Conservation (phyloP, 2,888 invertebrate species). For the Euzophera pinguis region DNA sequence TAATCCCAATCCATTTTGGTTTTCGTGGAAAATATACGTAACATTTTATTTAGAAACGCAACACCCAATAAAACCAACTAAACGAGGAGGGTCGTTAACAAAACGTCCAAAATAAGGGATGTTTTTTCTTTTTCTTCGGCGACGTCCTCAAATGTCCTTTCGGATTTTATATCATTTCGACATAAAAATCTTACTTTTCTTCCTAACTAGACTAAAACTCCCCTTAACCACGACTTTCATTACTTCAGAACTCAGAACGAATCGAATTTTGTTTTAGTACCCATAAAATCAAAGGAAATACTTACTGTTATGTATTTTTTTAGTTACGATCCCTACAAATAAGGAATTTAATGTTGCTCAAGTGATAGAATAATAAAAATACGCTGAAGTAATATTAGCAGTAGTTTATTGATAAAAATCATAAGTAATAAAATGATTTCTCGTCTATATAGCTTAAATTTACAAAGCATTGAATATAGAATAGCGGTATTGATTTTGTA, state of each 20-base stretch:
- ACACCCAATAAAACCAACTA: constrained; percentile 3
- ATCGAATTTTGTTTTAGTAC: constrained; percentile 9
- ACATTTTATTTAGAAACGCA: not conserved
- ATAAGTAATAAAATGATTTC: too few relatives aligned
- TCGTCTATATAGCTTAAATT: too few relatives aligned
- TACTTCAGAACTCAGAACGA: constrained; percentile 1
- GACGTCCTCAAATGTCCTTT: not conserved
- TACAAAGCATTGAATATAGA: too few relatives aligned
- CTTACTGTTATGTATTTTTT: constrained; percentile 5
- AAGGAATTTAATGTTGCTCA: not conserved
- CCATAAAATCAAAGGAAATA: constrained; percentile 2
- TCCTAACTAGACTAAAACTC: not conserved
- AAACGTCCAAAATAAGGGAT: not conserved
- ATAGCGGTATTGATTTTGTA: too few relatives aligned
- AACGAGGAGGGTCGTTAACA: not conserved
- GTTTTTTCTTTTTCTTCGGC: not conserved
- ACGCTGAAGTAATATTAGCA: not conserved
- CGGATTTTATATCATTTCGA: not conserved
- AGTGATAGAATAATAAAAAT: not conserved
- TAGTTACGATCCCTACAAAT: constrained; percentile 6
- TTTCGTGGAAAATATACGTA: not conserved
- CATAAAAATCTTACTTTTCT: constrained; percentile 1
- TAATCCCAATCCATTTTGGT: not conserved
- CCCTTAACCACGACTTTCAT: constrained; percentile 3
- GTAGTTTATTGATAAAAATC: too few relatives aligned